These are phyloP conservation scores for Melanostoma mellinum DNA, from an alignment of 2,888 invertebrate genomes.

Conservation along the genomic window DNA sequence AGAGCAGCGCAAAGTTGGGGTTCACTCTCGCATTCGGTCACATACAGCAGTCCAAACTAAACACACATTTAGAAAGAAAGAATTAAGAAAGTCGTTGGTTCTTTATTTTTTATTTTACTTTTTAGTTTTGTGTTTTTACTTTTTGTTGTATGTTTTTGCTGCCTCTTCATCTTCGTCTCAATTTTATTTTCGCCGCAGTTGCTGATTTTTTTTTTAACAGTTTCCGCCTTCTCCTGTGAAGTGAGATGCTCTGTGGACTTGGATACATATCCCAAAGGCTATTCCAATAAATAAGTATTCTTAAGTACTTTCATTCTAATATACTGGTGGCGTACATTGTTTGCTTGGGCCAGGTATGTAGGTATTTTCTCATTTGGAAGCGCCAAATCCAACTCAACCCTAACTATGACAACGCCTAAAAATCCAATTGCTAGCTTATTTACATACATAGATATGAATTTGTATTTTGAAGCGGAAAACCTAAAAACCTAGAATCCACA, in stretches of 20 bases:
- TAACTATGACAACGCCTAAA: neutral
- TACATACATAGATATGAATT: too few relatives aligned
- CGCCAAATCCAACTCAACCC: constrained; percentile 25
- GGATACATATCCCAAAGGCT: constrained; percentile 59
- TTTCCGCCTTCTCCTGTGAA: constrained; percentile 48
- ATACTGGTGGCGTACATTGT: constrained; percentile 30
- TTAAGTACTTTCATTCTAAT: constrained; percentile 52
- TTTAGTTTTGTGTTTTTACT: constrained; percentile 30
- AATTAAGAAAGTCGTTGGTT: constrained; percentile 71
- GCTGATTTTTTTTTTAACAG: constrained; percentile 54
- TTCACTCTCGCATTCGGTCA: constrained; percentile 64
- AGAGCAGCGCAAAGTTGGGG: constrained; percentile 35
- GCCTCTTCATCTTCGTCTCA: constrained; percentile 65
- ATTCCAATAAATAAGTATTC: constrained; percentile 51
- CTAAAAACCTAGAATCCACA: too few relatives aligned
- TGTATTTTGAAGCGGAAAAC: too few relatives aligned
- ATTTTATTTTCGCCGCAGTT: constrained; percentile 68
- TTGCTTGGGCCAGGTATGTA: constrained; percentile 1
- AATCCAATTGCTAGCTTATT: too few relatives aligned
- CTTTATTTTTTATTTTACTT: constrained; percentile 55
- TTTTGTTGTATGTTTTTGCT: constrained; percentile 45
- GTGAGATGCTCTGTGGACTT: constrained; percentile 27
- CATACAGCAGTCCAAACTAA: constrained; percentile 47
- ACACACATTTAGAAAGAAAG: constrained; percentile 70
- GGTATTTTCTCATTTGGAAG: constrained; percentile 34